These are phyloP conservation scores for Sitophilus oryzae DNA, from an alignment of 1,140 invertebrate species.

Conservation along the genomic window DNA sequence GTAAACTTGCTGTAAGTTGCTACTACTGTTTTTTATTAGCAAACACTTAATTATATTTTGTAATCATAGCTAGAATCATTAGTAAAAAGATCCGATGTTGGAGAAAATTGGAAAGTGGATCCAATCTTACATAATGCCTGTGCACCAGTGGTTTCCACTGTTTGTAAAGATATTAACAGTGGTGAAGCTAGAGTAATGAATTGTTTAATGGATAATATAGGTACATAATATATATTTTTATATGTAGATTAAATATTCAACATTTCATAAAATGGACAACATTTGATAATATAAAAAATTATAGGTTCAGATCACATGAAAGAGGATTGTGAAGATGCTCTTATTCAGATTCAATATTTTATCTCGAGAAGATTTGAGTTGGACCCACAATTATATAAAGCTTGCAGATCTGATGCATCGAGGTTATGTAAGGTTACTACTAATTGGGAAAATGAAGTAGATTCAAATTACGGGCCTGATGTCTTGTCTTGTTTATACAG, in stretches of 20 bases:
- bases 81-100: slow-evolving; percentile 74
- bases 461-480: slow-evolving; percentile 63
- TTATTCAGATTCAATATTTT: slow-evolving; percentile 97
- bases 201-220: slow-evolving; percentile 82
- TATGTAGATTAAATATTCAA: background rate
- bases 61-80: slow-evolving; percentile 63
- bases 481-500: slow-evolving; percentile 89
- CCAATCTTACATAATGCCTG: slow-evolving; percentile 81
- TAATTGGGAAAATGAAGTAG: slow-evolving; percentile 68
- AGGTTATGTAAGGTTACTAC: slow-evolving; percentile 70
- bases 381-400: slow-evolving; percentile 79
- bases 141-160: slow-evolving; percentile 69
- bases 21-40: background rate
- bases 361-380: slow-evolving; percentile 89
- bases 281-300: background rate
- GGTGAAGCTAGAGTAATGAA: slow-evolving; percentile 79
- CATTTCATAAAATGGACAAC: background rate
- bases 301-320: slow-evolving; percentile 75
- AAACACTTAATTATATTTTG: slow-evolving; percentile 4
- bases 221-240: slow-evolving; percentile 3
- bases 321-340: slow-evolving; percentile 79
- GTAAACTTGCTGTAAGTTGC: slow-evolving; percentile 59
- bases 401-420: slow-evolving; percentile 82
- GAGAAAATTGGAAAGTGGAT: slow-evolving; percentile 89
- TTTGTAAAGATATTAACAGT: slow-evolving; percentile 61